These are phyloP conservation scores for Strix uralensis DNA, from an alignment of 2,113 vertebrate genomes.

Conservation along the genomic window DNA sequence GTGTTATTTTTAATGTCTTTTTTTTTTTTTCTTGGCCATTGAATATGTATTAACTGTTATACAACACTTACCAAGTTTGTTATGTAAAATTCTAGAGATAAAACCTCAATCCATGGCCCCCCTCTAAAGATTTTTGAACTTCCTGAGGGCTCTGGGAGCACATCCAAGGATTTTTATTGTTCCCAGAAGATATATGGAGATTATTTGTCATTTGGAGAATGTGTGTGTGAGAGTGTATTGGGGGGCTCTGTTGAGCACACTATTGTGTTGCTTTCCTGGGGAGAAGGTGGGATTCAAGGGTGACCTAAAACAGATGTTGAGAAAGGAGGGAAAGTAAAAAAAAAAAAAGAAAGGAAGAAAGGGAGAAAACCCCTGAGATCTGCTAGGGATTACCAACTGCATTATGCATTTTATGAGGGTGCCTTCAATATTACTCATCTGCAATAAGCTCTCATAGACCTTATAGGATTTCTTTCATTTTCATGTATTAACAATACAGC, in stretches of 20 bases:
- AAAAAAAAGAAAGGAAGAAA: background rate
- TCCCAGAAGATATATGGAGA: slow-evolving; percentile 26
- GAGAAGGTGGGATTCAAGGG: slow-evolving; percentile 39
- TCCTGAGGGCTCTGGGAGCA: slow-evolving; percentile 47
- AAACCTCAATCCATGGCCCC: slow-evolving; percentile 43
- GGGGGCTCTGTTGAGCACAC: background rate
- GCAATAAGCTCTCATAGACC: background rate
- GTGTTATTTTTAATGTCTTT: slow-evolving; percentile 19
- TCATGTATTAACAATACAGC: background rate
- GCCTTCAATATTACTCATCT: slow-evolving; percentile 48
- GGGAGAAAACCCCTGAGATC: background rate
- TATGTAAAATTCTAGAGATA: slow-evolving; percentile 51
- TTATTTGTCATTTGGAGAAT: slow-evolving; percentile 38
- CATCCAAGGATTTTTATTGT: slow-evolving; percentile 46
- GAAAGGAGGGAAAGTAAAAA: background rate
- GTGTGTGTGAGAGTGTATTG: background rate
- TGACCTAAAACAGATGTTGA: slow-evolving; percentile 59
- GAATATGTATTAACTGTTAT: slow-evolving; percentile 69
- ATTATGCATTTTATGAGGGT: slow-evolving; percentile 20
- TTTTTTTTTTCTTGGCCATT: background rate
- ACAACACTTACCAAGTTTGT: slow-evolving; percentile 48
- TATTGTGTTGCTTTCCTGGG: slow-evolving; percentile 27
- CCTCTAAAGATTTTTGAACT: slow-evolving; percentile 40
- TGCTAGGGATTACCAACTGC: background rate
- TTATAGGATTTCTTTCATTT: background rate